phyloP scores from a whole-genome alignment of 2,113 vertebrate genomes.

The Syngnathus typhle region DNA sequence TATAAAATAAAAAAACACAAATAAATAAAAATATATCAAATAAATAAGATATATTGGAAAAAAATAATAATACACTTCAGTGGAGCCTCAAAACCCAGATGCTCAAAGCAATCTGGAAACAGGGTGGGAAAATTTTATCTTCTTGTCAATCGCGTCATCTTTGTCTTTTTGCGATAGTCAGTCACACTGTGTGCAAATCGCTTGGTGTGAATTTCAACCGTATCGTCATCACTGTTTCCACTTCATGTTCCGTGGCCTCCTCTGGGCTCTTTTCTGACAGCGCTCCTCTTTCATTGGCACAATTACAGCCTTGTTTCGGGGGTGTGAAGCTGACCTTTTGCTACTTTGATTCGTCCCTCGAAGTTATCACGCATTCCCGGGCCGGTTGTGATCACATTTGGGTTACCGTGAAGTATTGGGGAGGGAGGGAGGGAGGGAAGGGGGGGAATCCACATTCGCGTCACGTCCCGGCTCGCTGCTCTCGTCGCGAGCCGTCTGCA shows the following conservation, averaged over 20 bases:
- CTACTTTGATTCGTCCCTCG: neutral
- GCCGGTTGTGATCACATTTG: no score
- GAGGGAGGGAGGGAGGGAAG: conserved; percentile 17
- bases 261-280: neutral
- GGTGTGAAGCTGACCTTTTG: neutral
- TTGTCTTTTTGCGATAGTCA: neutral
- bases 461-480: conserved; percentile 43
- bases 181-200: neutral
- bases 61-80: no score
- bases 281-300: neutral
- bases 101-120: neutral
- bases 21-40: no score
- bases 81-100: no score
- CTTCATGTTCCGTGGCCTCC: neutral
- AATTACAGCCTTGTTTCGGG: neutral
- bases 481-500: conserved; percentile 32
- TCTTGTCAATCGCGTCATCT: neutral
- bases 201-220: neutral
- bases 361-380: neutral
- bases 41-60: no score
- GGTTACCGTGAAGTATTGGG: no score
- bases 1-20: no score
- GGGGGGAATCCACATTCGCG: conserved; percentile 40
- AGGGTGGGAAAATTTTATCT: neutral
- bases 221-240: neutral